These are phyloP conservation scores for Rhinogobius similis DNA, from an alignment of 2,113 vertebrate genomes.

Conservation along the genomic window DNA sequence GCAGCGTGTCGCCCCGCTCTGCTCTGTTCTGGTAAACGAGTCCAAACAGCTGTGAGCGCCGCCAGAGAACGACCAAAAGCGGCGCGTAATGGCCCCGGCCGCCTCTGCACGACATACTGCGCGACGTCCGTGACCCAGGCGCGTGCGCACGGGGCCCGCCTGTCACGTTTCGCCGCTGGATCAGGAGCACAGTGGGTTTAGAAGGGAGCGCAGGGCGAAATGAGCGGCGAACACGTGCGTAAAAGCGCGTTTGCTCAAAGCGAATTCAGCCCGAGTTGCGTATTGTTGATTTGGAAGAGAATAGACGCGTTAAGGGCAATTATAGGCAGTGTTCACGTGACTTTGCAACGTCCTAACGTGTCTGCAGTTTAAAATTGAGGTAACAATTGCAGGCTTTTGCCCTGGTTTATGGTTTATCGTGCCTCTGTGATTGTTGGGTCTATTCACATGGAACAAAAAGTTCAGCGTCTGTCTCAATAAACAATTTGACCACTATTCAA, in stretches of 20 bases:
- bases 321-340: neutral
- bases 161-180: neutral
- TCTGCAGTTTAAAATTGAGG: no score
- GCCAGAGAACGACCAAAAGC: constrained; percentile 14
- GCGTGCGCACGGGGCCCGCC: neutral
- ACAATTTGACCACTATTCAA: no score
- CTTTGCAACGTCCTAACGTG: neutral
- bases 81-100: constrained; percentile 30
- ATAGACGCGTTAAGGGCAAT: neutral
- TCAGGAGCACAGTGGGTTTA: neutral
- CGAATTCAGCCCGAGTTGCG: neutral
- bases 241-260: neutral
- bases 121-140: constrained; percentile 25
- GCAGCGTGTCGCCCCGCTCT: constrained; percentile 49
- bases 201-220: neutral
- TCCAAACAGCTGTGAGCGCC: constrained; percentile 64
- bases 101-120: neutral
- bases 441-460: no score
- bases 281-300: neutral
- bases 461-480: no score
- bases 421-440: no score
- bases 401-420: no score
- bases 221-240: neutral
- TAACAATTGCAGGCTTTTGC: no score
- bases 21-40: constrained; percentile 30